A percentile compares a stretch with the other conserved stretches of the same genome.
phyloP scores from a whole-genome alignment of 2,113 vertebrate genomes.

The Anhinga anhinga region DNA sequence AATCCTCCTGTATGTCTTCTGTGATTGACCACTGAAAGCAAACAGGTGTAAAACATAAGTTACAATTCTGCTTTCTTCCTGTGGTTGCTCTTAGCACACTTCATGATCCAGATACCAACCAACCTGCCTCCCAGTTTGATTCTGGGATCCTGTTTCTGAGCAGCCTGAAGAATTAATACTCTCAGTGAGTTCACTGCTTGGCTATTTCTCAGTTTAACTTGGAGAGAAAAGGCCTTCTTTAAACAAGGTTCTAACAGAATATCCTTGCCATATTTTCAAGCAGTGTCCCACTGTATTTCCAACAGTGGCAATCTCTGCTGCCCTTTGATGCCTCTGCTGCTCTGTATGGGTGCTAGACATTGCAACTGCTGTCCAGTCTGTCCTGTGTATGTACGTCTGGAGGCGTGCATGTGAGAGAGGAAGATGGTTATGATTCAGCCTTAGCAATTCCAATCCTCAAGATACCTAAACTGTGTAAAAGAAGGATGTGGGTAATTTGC shows the following conservation, averaged over 20 bases:
- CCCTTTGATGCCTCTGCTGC: background rate
- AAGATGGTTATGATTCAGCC: background rate
- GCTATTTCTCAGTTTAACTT: background rate
- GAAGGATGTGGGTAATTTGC: background rate
- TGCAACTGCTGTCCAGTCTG: background rate
- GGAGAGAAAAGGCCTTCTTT: background rate
- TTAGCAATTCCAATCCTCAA: background rate
- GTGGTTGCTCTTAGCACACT: background rate
- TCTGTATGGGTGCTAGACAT: background rate
- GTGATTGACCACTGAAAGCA: background rate
- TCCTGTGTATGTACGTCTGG: background rate
- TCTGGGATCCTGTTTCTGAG: background rate
- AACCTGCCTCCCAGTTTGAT: background rate
- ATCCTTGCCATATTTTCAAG: background rate
- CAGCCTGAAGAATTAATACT: background rate
- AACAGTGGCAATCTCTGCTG: background rate
- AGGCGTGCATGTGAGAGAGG: background rate
- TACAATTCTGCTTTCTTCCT: background rate
- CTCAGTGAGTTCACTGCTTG: background rate
- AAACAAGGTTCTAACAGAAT: background rate
- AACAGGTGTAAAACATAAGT: background rate
- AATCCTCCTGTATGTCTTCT: background rate
- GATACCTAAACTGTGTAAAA: background rate
- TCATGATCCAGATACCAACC: background rate
- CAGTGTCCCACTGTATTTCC: background rate